Conservation (phyloP, 1,140 invertebrate species). For the Aricia agestis region DNA sequence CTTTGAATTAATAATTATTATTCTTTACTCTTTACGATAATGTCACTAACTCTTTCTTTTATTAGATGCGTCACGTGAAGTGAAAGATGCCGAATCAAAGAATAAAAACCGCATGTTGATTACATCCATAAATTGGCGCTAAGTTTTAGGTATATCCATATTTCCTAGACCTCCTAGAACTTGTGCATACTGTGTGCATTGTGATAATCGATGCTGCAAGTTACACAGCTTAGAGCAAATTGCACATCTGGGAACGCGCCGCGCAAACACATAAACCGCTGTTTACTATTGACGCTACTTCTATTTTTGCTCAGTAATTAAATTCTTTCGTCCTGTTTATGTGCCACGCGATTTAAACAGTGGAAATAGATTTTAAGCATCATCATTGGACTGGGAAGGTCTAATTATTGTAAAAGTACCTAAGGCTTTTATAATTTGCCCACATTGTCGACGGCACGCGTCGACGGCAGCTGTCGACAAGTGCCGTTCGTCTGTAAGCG, state of each 20-base stretch:
- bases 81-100: background rate
- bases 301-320: background rate
- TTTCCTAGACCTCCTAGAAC: background rate
- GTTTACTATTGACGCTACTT: background rate
- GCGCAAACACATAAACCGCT: background rate
- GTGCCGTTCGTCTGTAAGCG: no score
- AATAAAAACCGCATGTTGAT: background rate
- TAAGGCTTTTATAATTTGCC: no score
- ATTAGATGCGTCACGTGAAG: no score
- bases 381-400: no score
- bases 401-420: no score
- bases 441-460: no score
- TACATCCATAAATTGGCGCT: no score
- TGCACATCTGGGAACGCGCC: background rate
- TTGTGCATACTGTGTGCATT: background rate
- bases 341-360: background rate
- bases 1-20: no score
- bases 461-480: no score
- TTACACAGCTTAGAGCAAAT: constrained; percentile 1
- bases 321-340: background rate
- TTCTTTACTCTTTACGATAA: no score
- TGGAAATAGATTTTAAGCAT: no score
- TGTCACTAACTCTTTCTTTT: no score
- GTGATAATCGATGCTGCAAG: background rate
- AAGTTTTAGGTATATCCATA: background rate